Evolutionary conservation across 1,140 invertebrate species (phyloP).

Genomic region (Drosophila sp.): DNA sequence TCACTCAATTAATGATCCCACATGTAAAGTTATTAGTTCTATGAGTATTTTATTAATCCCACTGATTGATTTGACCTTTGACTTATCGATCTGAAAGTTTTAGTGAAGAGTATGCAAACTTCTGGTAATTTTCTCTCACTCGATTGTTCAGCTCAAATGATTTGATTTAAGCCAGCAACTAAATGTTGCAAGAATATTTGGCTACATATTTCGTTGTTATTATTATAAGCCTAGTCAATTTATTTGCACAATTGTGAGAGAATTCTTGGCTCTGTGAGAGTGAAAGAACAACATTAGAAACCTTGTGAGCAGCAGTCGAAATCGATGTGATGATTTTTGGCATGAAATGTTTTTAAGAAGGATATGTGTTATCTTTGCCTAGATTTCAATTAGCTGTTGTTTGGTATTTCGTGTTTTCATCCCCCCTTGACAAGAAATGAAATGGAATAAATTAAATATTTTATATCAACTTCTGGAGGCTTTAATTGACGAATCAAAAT

Average conservation of each 20-base stretch:
- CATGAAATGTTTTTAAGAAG: constrained; percentile 42
- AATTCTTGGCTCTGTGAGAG: constrained; percentile 1
- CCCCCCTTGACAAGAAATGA: neutral
- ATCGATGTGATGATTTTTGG: constrained; percentile 2
- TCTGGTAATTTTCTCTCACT: neutral
- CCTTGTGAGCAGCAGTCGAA: neutral
- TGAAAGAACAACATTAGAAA: constrained; percentile 46
- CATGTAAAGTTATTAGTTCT: no score
- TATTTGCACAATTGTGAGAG: constrained; percentile 21
- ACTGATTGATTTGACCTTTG: no score
- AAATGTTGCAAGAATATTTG: constrained; percentile 24
- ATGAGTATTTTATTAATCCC: no score
- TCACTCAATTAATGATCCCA: no score
- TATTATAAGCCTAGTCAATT: constrained; percentile 38
- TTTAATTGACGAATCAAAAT: constrained; percentile 11
- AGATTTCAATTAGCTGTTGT: constrained; percentile 53
- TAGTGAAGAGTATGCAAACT: neutral
- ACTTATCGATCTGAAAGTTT: no score
- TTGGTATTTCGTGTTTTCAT: constrained; percentile 2
- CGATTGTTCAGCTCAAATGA: constrained; percentile 32
- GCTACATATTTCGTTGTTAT: constrained; percentile 32
- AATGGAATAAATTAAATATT: constrained; percentile 7
- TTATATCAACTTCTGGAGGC: neutral
- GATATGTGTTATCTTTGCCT: constrained; percentile 40
- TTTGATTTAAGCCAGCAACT: constrained; percentile 50